These are phyloP conservation scores for Mystacides longicornis DNA, from an alignment of 2,888 invertebrate genomes.

Conservation along the genomic window DNA sequence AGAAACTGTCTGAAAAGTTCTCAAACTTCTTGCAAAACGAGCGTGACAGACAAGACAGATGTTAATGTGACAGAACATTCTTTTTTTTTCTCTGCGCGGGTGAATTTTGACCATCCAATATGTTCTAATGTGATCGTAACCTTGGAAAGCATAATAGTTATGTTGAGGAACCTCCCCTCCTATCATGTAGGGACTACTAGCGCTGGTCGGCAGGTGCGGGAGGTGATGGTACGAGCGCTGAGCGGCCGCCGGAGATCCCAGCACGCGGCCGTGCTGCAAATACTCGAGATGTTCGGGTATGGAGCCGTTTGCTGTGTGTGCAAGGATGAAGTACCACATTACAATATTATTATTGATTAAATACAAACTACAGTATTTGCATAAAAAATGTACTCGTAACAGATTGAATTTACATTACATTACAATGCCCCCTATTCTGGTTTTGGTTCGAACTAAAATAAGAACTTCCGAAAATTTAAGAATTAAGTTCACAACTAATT, in stretches of 20 bases:
- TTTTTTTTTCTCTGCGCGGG: too few relatives aligned
- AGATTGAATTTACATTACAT: too few relatives aligned
- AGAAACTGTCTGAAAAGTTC: too few relatives aligned
- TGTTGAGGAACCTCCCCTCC: background rate
- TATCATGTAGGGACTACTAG: background rate
- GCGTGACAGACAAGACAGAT: too few relatives aligned
- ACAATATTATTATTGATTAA: background rate
- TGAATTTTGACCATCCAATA: too few relatives aligned
- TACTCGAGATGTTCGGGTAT: slow-evolving; percentile 1
- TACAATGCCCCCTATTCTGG: too few relatives aligned
- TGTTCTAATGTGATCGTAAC: background rate
- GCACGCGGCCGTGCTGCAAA: background rate
- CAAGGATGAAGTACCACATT: background rate
- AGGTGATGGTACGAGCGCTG: background rate
- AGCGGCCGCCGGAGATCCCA: background rate
- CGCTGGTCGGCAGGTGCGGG: background rate
- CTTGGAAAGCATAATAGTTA: slow-evolving; percentile 7
- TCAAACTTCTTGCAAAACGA: too few relatives aligned
- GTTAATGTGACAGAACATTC: too few relatives aligned
- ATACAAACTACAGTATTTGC: background rate
- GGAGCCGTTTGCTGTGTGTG: slow-evolving; percentile 2
- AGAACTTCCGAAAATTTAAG: too few relatives aligned
- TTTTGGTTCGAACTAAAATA: too few relatives aligned
- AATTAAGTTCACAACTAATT: too few relatives aligned
- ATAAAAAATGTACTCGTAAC: too few relatives aligned